Evolutionary conservation across 1,140 invertebrate species (phyloP), one percentile per base, ranked within the genome.

Genomic region (Trialeurodes vaporariorum): DNA sequence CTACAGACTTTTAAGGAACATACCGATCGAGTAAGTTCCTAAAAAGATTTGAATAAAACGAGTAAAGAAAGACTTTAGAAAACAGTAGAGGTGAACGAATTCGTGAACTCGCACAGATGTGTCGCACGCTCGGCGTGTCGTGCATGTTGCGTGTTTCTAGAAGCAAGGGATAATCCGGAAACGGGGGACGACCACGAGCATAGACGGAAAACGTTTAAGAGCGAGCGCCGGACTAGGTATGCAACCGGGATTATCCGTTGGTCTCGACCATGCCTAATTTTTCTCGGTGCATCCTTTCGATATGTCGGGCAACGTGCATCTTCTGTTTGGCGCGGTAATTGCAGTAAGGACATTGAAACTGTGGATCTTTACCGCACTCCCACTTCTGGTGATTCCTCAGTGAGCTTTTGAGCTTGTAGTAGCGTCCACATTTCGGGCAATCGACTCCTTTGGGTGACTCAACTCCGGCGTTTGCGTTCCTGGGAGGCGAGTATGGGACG

Each of bases 311-410:
- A 73, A 92, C 91, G 78, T 91, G 89, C 87, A 90, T 90, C 80
- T 91, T 90, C 75, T 90, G 88, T 75, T 91, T 91, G 70, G 88
- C 88, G 68, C 87, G 82, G 77, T 91, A 91, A 12, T 89, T 86
- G 77, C 89, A 91, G 77, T 88, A 88, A 2, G 87, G 87, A 77
- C 89, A 91, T 72, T 88, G 86, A 75, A 91, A 91, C 76, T 90
- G 88, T 1, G 89, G 88, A 77, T 91, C 88, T 77, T 90, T 90
- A 70, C 88, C 89, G 77, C 90, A 92, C 76, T 92, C 90, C 89
- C 89, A 92, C 76, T 92, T 91, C 79, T 91, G 89, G 76, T 92
- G 89, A 75, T 91, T 92, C 25, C 89, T 81, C 74, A 92, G 80
- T 72, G 89, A 91, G 68, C 88, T 91, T 78, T 91, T 91, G 61